phyloP scores from a whole-genome alignment of 2,888 invertebrate genomes.

The Strigamia maritima region DNA sequence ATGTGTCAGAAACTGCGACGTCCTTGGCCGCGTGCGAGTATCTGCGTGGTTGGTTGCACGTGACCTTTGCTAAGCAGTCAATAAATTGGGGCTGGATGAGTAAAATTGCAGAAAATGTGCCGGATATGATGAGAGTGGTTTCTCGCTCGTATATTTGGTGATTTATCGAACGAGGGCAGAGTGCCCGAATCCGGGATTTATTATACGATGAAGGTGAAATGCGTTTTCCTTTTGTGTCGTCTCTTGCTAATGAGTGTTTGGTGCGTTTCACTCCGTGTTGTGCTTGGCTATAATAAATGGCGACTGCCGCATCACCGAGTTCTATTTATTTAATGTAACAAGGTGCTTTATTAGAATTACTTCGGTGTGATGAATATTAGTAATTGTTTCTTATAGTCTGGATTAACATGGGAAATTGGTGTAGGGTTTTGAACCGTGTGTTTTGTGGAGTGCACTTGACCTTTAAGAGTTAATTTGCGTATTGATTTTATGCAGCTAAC shows the following conservation, averaged over 20 bases:
- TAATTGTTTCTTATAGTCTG: not conserved
- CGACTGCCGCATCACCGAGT: not conserved
- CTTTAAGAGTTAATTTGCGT: not conserved
- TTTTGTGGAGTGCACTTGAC: not conserved
- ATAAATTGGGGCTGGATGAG: constrained; percentile 14
- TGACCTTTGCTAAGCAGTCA: constrained; percentile 26
- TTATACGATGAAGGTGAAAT: not conserved
- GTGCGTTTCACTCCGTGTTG: not conserved
- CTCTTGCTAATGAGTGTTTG: constrained; percentile 3
- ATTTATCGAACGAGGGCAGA: constrained; percentile 15
- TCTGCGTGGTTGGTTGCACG: not conserved
- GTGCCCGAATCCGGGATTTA: not conserved
- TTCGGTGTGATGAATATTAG: not conserved
- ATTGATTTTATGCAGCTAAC: not conserved
- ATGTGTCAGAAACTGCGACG: not conserved
- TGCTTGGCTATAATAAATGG: not conserved
- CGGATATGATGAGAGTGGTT: constrained; percentile 21
- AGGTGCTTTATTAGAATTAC: constrained; percentile 5
- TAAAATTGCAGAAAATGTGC: constrained; percentile 6
- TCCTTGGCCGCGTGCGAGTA: not conserved
- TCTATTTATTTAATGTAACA: not conserved
- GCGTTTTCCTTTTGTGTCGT: constrained; percentile 12
- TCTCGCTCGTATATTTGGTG: not conserved
- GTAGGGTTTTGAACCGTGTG: not conserved
- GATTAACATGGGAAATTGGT: not conserved